Evolutionary conservation across 2,113 vertebrate genomes (phyloP).

Genomic region (Alligator mississippiensis): DNA sequence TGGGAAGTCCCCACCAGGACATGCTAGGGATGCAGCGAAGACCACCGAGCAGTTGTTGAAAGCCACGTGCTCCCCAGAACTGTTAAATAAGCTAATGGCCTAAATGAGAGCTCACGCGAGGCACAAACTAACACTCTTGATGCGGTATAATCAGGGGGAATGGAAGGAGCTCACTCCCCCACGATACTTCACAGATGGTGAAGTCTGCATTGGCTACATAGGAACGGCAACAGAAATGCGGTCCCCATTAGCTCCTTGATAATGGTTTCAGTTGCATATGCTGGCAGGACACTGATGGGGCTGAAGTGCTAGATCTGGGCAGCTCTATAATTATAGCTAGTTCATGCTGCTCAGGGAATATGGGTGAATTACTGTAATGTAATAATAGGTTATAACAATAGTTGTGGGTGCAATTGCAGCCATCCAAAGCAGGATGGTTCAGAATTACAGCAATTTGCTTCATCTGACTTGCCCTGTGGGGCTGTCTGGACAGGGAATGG

Average conservation of each 20-base stretch:
- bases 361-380: slow-evolving; percentile 28
- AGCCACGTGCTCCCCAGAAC: slow-evolving; percentile 25
- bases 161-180: background rate
- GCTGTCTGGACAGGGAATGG: background rate
- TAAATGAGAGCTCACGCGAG: slow-evolving; percentile 24
- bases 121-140: background rate
- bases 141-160: background rate
- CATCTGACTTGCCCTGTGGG: background rate
- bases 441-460: slow-evolving; percentile 15
- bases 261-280: slow-evolving; percentile 18
- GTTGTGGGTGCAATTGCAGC: slow-evolving; percentile 23
- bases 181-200: background rate
- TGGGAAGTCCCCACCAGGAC: too few species aligned
- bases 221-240: background rate
- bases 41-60: background rate
- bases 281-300: slow-evolving; percentile 18
- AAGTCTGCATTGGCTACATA: slow-evolving; percentile 9
- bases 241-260: slow-evolving; percentile 10
- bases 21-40: too few species aligned
- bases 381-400: slow-evolving; percentile 39
- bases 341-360: slow-evolving; percentile 18
- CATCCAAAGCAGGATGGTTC: slow-evolving; percentile 27
- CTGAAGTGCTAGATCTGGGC: slow-evolving; percentile 16
- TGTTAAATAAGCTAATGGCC: slow-evolving; percentile 29
- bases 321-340: background rate